Conservation (phyloP, 2,888 invertebrate genomes). For the Noctua pronuba region DNA sequence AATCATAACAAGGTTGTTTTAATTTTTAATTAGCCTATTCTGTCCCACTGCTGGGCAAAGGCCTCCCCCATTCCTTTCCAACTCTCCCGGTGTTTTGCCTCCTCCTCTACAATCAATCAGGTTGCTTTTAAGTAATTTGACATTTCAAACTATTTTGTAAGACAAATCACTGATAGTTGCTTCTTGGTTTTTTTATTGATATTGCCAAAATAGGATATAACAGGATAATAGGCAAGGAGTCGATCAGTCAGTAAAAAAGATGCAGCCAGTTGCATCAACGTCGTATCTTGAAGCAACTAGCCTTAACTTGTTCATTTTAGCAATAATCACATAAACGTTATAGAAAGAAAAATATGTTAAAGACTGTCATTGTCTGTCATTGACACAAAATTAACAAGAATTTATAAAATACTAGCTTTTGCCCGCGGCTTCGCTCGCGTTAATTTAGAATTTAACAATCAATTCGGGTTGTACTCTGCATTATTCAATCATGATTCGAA, state of each 20-base stretch:
- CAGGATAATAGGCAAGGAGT: not conserved
- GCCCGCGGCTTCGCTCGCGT: too few relatives aligned
- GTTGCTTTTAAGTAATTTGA: too few relatives aligned
- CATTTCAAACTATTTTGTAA: not conserved
- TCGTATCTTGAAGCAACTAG: not conserved
- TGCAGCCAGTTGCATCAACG: not conserved
- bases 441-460: too few relatives aligned
- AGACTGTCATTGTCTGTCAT: not conserved
- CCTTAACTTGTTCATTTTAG: not conserved
- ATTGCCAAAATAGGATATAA: not conserved
- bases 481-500: too few relatives aligned
- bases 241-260: not conserved
- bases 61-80: too few relatives aligned
- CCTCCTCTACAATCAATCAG: too few relatives aligned
- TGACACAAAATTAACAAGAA: not conserved
- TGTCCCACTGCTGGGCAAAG: too few relatives aligned
- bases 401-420: not conserved
- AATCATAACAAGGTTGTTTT: not conserved
- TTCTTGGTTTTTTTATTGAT: too few relatives aligned
- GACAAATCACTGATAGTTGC: too few relatives aligned
- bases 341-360: not conserved
- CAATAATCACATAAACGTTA: not conserved
- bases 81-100: too few relatives aligned
- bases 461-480: too few relatives aligned
- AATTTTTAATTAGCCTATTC: too few relatives aligned